Percentiles rank a stretch among this genome's conserved stretches.
phyloP scores from a whole-genome alignment of 2,888 invertebrate genomes.

The Nebria salina region DNA sequence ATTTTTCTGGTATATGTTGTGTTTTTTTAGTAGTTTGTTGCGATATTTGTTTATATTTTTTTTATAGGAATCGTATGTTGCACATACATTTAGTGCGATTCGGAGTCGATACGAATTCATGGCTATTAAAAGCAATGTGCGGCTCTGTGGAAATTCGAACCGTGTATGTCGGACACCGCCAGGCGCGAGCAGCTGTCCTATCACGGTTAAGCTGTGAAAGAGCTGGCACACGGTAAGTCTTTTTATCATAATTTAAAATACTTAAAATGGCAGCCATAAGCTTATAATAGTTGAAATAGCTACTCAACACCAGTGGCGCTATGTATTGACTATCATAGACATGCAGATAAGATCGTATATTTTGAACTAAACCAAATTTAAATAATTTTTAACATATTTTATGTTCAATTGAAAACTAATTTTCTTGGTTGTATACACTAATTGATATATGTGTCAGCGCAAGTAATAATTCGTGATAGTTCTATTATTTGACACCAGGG shows the following conservation, averaged over 20 bases:
- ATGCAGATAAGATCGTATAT: too few relatives aligned
- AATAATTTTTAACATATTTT: too few relatives aligned
- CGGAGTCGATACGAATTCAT: constrained; percentile 88
- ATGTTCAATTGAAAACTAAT: too few relatives aligned
- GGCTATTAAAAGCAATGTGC: constrained; percentile 96
- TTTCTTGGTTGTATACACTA: too few relatives aligned
- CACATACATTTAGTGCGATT: constrained; percentile 92
- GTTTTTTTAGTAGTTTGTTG: background rate
- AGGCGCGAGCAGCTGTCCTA: constrained; percentile 93
- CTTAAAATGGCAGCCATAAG: too few relatives aligned
- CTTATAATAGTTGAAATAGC: too few relatives aligned
- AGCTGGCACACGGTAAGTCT: constrained; percentile 84
- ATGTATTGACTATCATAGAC: too few relatives aligned
- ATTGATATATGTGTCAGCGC: too few relatives aligned
- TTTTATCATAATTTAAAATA: background rate
- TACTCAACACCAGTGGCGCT: too few relatives aligned
- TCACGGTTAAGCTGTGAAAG: constrained; percentile 97
- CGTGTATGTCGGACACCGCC: constrained; percentile 95
- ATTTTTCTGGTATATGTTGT: constrained; percentile 85
- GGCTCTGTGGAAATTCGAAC: constrained; percentile 97
- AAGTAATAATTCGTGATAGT: too few relatives aligned
- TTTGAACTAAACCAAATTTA: too few relatives aligned
- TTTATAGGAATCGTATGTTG: constrained; percentile 87
- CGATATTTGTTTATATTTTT: constrained; percentile 10
- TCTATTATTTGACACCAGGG: too few relatives aligned